A percentile compares a stretch with the other conserved stretches of the same genome.
phyloP scores from a whole-genome alignment of 2,113 vertebrate genomes.

The Reinhardtius hippoglossoides region DNA sequence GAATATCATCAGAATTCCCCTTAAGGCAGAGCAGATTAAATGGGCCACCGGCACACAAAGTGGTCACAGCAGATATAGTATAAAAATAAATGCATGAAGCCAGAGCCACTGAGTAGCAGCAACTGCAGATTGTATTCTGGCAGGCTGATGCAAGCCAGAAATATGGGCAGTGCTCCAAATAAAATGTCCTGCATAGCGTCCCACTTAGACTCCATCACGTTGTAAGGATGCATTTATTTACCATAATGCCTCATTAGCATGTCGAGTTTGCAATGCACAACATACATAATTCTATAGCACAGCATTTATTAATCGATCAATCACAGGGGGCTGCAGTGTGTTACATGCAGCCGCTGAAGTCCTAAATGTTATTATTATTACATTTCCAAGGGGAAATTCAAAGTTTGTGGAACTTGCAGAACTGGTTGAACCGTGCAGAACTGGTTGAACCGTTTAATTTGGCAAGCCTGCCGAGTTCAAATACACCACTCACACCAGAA shows the following conservation, averaged over 20 bases:
- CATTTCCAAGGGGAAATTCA: too few relatives aligned
- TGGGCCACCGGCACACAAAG: constrained; percentile 76
- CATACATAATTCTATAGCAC: background rate
- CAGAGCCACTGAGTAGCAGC: constrained; percentile 47
- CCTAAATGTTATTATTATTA: too few relatives aligned
- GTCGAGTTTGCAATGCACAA: constrained; percentile 16
- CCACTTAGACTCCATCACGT: constrained; percentile 46
- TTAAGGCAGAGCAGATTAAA: constrained; percentile 66
- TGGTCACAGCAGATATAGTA: constrained; percentile 64
- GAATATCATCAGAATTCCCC: constrained; percentile 67
- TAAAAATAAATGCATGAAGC: constrained; percentile 71
- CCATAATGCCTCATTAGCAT: constrained; percentile 26
- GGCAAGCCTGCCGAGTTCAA: too few relatives aligned
- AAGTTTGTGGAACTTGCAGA: too few relatives aligned
- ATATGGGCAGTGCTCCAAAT: constrained; percentile 53
- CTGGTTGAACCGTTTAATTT: too few relatives aligned
- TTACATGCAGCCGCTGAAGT: too few relatives aligned
- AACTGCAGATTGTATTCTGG: constrained; percentile 56
- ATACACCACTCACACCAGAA: too few relatives aligned
- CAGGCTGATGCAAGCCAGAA: constrained; percentile 58
- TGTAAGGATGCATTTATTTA: constrained; percentile 39
- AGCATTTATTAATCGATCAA: background rate
- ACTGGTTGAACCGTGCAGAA: too few relatives aligned
- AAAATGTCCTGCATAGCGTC: constrained; percentile 63
- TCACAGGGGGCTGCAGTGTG: too few relatives aligned